Evolutionary conservation across 2,888 invertebrate genomes (phyloP), one percentile per base, ranked within the genome.

Genomic region (Caenorhabditis imperialis): DNA sequence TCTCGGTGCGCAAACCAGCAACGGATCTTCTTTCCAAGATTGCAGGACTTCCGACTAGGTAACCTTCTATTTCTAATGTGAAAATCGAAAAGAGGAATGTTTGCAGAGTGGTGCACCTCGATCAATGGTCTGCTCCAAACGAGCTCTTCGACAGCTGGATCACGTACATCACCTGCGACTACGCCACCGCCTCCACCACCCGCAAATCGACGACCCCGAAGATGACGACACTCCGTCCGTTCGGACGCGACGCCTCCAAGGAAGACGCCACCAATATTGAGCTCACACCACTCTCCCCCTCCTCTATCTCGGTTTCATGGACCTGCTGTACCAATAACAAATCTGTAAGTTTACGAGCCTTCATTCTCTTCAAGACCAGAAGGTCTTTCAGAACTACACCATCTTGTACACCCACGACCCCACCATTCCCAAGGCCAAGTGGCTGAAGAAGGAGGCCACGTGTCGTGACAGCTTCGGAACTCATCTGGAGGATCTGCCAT

Each of bases 311-410:
- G 1, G 85, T 86, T 40, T 78, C 84, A 1, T 86, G 86, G 86
- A 85, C 84, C 14, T 84, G 85, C 69, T 86, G 86, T 50, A 84
- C 84, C n/a, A 84, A 85, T 54, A 82, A 81, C 74, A 81, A 81
- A 81, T 81, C 81, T 23, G 83, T 83, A 42, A 54, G 79, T 48
- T 12, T 18, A 7, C 35, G 18, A 20, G 35, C 7, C 3, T 3
- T 50, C 3, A 8, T 33, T 14, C 33, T n/a, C 3, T 42, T 40
- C 2, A 42, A 40, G 25, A 25, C 23, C 22, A 22, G 7, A 16
- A 2, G 47, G 35, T 22, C 22, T 65, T 84, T 61, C 51, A 84
- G 83, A 81, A 84, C 67, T 85, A 85, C 72, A 78, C 82, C 16
- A 79, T 86, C 51, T 50, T 84, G 37, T 85, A 82, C 78, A 81